Evolutionary conservation across 2,888 invertebrate genomes (phyloP).

Genomic region (Sericinus montela): DNA sequence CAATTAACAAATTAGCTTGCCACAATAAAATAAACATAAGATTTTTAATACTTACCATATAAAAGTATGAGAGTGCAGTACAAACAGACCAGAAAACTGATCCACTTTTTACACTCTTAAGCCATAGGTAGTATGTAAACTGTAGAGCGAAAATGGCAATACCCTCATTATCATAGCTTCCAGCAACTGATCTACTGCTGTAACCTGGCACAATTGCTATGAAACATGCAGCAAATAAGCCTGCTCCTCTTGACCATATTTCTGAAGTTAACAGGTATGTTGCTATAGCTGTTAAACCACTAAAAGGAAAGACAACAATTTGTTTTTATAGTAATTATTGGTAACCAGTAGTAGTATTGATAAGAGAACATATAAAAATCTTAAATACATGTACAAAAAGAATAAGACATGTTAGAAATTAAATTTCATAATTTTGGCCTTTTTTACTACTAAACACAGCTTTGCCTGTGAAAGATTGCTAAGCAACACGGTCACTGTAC

Average conservation of each 20-base stretch:
- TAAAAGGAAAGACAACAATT: slow-evolving; percentile 74
- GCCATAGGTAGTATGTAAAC: slow-evolving; percentile 99
- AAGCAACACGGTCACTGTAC: too few species aligned
- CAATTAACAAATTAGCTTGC: background rate
- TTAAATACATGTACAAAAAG: too few species aligned
- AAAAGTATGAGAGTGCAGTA: slow-evolving; percentile 98
- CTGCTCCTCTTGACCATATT: slow-evolving; percentile 97
- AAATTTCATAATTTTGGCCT: too few species aligned
- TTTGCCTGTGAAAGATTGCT: too few species aligned
- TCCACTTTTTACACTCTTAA: slow-evolving; percentile 98
- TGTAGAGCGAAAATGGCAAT: slow-evolving; percentile 99
- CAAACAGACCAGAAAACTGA: slow-evolving; percentile 97
- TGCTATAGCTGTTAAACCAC: slow-evolving; percentile 98
- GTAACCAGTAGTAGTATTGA: too few species aligned
- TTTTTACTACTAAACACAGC: too few species aligned
- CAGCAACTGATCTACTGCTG: slow-evolving; percentile 99
- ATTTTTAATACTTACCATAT: slow-evolving; percentile 88
- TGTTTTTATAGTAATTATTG: too few species aligned
- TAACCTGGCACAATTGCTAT: slow-evolving; percentile 99
- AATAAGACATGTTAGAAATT: too few species aligned
- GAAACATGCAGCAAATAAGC: slow-evolving; percentile 98
- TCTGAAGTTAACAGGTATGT: slow-evolving; percentile 99
- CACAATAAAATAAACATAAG: background rate
- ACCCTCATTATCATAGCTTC: slow-evolving; percentile 99
- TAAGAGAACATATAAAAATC: too few species aligned